phyloP scores from a whole-genome alignment of 2,797 vertebrate species.

The Cossypha caffra region DNA sequence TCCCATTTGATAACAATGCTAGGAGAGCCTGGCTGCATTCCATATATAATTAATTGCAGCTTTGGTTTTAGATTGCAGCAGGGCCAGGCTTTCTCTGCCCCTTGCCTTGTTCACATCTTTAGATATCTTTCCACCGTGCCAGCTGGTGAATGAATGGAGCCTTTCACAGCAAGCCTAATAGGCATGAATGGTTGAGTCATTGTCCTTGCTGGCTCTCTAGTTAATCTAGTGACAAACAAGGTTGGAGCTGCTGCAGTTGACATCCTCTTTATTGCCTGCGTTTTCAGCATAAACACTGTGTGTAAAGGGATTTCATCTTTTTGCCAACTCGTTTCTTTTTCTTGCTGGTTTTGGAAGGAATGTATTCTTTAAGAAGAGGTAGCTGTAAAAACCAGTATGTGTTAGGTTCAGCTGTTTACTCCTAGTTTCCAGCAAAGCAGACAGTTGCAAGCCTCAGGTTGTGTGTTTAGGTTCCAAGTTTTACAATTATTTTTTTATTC shows the following conservation, averaged over 20 bases:
- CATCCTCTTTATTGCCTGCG: slow-evolving; percentile 40
- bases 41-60: slow-evolving; percentile 77
- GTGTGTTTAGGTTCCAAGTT: background rate
- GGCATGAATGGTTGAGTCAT: slow-evolving; percentile 41
- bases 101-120: slow-evolving; percentile 58
- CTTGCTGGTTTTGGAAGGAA: slow-evolving; percentile 6
- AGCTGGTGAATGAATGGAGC: slow-evolving; percentile 77
- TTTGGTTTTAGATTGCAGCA: slow-evolving; percentile 76
- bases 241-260: slow-evolving; percentile 46
- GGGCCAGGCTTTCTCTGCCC: slow-evolving; percentile 14
- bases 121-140: slow-evolving; percentile 61
- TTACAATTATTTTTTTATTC: background rate
- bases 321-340: slow-evolving; percentile 22
- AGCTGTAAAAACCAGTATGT: background rate
- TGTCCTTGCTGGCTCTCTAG: slow-evolving; percentile 44
- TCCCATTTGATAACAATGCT: slow-evolving; percentile 74
- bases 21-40: slow-evolving; percentile 69
- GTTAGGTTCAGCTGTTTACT: background rate
- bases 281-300: slow-evolving; percentile 37
- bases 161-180: slow-evolving; percentile 71
- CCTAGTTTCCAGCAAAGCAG: background rate
- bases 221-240: slow-evolving; percentile 58
- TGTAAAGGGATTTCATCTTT: slow-evolving; percentile 47
- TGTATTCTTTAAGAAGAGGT: background rate
- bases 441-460: background rate